Evolutionary conservation across 2,797 vertebrate genomes (phyloP), one percentile per base, ranked within the genome.

Genomic region (Sphenodon punctatus): DNA sequence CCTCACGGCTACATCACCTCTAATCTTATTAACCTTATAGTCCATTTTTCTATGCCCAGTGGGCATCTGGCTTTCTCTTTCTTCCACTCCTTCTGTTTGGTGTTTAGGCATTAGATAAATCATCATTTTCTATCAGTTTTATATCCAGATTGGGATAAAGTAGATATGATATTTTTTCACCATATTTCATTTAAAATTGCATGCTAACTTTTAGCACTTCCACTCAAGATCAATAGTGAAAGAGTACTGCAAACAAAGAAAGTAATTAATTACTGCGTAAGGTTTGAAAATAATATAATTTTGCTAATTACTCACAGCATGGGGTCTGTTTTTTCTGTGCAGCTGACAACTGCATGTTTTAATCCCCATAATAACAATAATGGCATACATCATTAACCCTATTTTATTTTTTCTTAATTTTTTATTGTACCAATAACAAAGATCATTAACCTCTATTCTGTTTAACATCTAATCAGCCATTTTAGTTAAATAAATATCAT

Each of bases 371-470:
- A 95, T 87, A 95, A 95, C 90, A 95, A 92, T 93, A 92, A 94
- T 84, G 91, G 73, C 90, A 95, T 92, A 95, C 93, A 93, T 95
- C 94, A 94, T 96, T 96, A 97, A 96, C 93, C 82, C 76, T 94
- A 92, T 95, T 95, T 96, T 95, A 95, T 92, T 93, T 81, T 93
- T 95, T 94, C 88, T 92, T 83, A 94, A 94, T 93, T 95, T 94
- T 96, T 95, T 95, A 94, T 90, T 93, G 91, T 92, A 84, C 80
- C 88, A 93, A 92, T 95, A 96, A 95, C 81, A 95, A 92, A 95
- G 92, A 95, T 94, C 92, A 91, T 96, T 95, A 96, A 95, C 94
- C 92, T 94, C 92, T 94, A 45, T 93, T 95, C 93, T 90, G 84
- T 90, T 95, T 95, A 96, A 95, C 84, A 92, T 92, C 93, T 94